Evolutionary conservation across 2,113 vertebrate species (phyloP).

Genomic region (Pachycephala philippinensis): DNA sequence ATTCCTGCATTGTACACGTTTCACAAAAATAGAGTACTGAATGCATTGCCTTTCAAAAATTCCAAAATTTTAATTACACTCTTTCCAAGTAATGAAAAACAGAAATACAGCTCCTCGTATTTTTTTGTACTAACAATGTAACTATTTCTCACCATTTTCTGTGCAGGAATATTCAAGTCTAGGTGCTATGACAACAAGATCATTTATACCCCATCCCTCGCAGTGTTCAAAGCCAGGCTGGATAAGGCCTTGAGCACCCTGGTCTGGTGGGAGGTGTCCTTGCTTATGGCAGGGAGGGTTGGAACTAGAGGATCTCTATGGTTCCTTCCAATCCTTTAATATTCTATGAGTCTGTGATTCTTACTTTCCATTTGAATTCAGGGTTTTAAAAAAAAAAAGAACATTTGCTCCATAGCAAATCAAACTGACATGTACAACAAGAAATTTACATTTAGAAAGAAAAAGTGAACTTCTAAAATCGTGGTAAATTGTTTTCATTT

Average conservation of each 20-base stretch:
- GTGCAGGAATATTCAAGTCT: neutral
- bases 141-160: neutral
- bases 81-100: neutral
- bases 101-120: neutral
- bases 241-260: neutral
- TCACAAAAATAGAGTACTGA: neutral
- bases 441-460: conserved; percentile 38
- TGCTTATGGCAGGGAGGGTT: neutral
- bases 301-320: neutral
- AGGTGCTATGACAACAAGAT: neutral
- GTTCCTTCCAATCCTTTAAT: neutral
- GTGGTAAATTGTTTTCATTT: neutral
- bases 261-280: neutral
- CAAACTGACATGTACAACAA: neutral
- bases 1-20: neutral
- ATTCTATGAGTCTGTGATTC: neutral
- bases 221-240: neutral
- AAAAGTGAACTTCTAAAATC: neutral
- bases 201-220: neutral
- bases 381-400: neutral
- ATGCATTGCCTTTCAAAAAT: neutral
- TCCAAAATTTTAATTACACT: neutral
- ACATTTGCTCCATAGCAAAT: neutral
- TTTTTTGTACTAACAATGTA: neutral
- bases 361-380: neutral